Base-by-base conservation (phyloP, 2,888 invertebrate species). In the Polymixis flavicincta region DNA sequence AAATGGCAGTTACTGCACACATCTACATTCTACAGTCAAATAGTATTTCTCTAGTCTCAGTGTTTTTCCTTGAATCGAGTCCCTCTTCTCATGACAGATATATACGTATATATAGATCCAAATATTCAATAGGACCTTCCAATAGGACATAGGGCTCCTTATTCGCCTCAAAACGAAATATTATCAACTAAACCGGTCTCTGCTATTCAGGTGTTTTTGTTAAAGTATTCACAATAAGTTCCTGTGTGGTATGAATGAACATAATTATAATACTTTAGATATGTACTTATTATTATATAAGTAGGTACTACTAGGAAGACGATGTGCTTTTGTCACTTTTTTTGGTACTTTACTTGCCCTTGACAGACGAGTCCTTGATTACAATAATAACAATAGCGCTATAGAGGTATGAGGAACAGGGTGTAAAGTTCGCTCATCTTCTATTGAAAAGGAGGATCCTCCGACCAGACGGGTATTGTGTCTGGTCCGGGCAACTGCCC, bases 101-200 rank as follows among this genome's bases (percentile, higher is more conserved):
- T 42, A 37, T 42, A n/a, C 42, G 17, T 19, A 57, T 67, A 19
- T 42, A 37, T 42, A 52, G 64, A 65, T 25, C 17, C 25, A 66
- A 55, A 28, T 14, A 28, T 50, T 57, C n/a, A 57, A 74, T 52
- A 57, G 50, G 50, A 57, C 28, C n/a, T 3, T 42, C 11, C 28
- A n/a, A n/a, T n/a, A n/a, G n/a, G n/a, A 59, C 32, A 66, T 13
- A 22, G 4, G 25, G 17, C 2, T 22, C 9, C 52, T 52, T 32
- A 78, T 37, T 66, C 9, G 78, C 14, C 7, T 13, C 52, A n/a
- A 8, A 22, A 71, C 59, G 45, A n/a, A 45, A 19, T 37, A n/a
- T 14, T 60, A 32, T 52, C 22, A 25, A 37, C 17, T 37, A 37
- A 71, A 80, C 72, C 37, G n/a, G 73, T 50, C n/a, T 48, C 7